These are phyloP conservation scores for Nixonia krombeini DNA, from an alignment of 1,140 invertebrate species.

Conservation along the genomic window DNA sequence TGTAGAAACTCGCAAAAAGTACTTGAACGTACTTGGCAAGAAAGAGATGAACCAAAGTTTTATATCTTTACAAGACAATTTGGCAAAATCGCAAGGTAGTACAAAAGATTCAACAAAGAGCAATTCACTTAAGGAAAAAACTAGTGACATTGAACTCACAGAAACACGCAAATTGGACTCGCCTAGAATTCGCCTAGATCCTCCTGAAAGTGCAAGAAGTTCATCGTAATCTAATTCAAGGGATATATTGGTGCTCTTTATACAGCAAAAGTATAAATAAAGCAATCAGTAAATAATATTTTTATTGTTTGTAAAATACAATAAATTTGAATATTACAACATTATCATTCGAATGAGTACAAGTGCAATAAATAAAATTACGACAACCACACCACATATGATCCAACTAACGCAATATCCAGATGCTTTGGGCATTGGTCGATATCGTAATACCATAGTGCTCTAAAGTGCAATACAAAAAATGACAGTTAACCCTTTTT, in stretches of 20 bases:
- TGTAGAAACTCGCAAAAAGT: conserved; percentile 81
- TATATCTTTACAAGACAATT: conserved; percentile 51
- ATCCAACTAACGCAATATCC: conserved; percentile 23
- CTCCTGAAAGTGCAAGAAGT: conserved; percentile 34
- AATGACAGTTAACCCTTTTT: not conserved
- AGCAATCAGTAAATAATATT: not conserved
- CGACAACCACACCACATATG: conserved; percentile 25
- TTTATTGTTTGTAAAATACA: conserved; percentile 23
- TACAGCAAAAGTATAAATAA: not conserved
- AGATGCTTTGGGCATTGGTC: conserved; percentile 30
- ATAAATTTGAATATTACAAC: conserved; percentile 29
- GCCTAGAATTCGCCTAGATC: conserved; percentile 8
- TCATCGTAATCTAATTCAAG: conserved; percentile 1
- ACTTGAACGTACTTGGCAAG: conserved; percentile 81
- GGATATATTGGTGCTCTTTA: not conserved
- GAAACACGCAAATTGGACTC: conserved; percentile 15
- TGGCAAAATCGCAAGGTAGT: conserved; percentile 34
- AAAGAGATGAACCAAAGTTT: conserved; percentile 79
- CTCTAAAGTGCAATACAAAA: conserved; percentile 41
- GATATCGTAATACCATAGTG: conserved; percentile 47
- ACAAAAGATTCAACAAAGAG: conserved; percentile 9
- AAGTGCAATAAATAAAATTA: conserved; percentile 32
- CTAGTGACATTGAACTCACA: conserved; percentile 1
- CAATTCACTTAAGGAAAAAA: conserved; percentile 18
- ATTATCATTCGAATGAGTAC: conserved; percentile 37